Conservation (phyloP, 2,113 vertebrate species). For the Pomatorhinus ruficollis region DNA sequence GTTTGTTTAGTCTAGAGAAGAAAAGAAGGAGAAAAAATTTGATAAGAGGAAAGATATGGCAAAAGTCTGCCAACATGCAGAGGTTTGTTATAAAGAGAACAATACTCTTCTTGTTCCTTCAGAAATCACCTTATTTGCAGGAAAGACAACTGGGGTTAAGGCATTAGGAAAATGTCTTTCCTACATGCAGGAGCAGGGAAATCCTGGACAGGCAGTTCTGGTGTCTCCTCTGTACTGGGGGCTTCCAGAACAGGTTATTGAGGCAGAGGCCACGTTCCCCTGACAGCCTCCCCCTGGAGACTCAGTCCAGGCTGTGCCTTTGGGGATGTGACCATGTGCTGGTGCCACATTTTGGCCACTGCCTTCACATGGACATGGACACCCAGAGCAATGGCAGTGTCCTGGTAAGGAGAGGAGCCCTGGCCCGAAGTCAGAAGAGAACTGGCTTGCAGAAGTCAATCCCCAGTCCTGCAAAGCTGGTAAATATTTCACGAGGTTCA, state of each 20-base stretch:
- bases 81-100: not conserved
- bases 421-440: not conserved
- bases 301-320: not conserved
- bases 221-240: not conserved
- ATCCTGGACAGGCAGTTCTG: not conserved
- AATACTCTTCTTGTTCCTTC: not conserved
- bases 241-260: not conserved
- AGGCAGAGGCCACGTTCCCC: not conserved
- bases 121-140: not conserved
- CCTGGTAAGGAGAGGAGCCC: not conserved
- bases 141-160: not conserved
- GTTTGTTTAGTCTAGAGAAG: constrained; percentile 37
- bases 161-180: not conserved
- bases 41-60: not conserved
- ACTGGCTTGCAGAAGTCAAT: not conserved
- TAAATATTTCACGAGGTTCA: not conserved
- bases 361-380: accelerated
- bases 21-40: not conserved
- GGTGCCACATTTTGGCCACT: accelerated
- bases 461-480: not conserved
- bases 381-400: not conserved
- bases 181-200: not conserved
- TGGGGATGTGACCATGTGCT: not conserved
- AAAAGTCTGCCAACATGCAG: not conserved
- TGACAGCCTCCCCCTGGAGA: not conserved